Evolutionary conservation across 1,140 invertebrate genomes (phyloP), one percentile per base, ranked within the genome.

Genomic region (Hyphantria cunea): DNA sequence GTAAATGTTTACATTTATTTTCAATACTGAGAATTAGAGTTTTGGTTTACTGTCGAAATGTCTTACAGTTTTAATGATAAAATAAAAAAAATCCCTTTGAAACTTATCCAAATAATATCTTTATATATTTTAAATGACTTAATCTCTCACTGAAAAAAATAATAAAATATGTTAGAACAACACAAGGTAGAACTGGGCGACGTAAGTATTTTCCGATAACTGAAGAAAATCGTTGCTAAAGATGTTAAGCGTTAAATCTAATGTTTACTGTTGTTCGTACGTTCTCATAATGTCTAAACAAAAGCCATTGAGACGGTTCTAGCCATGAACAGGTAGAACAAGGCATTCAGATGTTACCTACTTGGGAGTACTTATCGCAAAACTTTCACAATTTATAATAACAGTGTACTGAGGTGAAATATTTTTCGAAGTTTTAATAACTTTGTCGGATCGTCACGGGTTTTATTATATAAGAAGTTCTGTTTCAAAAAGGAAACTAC

Each of bases 281-380:
- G 72, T 72, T 76, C 71, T 66, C 66, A 71, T 74, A 74, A 79
- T 74, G 70, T 76, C 74, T 68, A 68, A 73, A 73, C 70, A 76
- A 78, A 76, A 78, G 71, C 72, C 55, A 74, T 76, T 44, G 74
- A 34, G 64, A 60, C 65, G 64, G 50, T 64, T 63, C 49, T 56
- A 69, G 45, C 34, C 66, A 53, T 59, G 59, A 72, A 70, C 42
- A 60, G 45, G 17, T 31, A 31, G 34, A 59, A 49, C 53, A 56
- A 31, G 59, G 41, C 70, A 65, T 76, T 70, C 66, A 63, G 55
- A 51, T 71, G 50, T 66, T 78, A 66, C n/a, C n/a, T n/a, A n/a
- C 34, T 63, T 53, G 17, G 53, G 56, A 45, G 59, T 25, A 74
- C 69, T 76, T 76, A 72, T 68, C 63, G 67, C 70, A 72, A 75